phyloP scores from a whole-genome alignment of 2,797 vertebrate species.

The Pogonophryne albipinna region DNA sequence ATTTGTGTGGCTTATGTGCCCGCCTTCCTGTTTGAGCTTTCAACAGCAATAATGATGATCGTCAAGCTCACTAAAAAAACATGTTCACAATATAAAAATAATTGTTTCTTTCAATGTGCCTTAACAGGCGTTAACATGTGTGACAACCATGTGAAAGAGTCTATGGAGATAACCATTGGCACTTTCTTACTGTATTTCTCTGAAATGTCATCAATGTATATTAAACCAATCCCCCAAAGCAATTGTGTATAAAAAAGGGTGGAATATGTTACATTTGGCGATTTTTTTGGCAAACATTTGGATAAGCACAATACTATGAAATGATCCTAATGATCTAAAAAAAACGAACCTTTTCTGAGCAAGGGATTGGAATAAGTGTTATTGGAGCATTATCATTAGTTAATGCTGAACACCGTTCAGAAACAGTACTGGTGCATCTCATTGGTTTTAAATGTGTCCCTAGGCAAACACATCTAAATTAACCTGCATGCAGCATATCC shows the following conservation, averaged over 20 bases:
- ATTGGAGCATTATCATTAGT: conserved; percentile 12
- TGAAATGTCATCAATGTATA: neutral
- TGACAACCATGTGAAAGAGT: neutral
- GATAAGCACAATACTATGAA: conserved; percentile 27
- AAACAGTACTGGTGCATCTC: neutral
- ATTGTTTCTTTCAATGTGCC: neutral
- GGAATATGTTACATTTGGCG: conserved; percentile 15
- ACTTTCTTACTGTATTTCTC: neutral
- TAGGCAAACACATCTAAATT: conserved; percentile 12
- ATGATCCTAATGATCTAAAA: conserved; percentile 24
- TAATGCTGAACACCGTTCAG: conserved; percentile 18
- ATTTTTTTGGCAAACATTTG: conserved; percentile 27
- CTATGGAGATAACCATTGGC: neutral
- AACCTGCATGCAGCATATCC: neutral
- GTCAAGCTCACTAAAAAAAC: neutral
- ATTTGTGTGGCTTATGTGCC: no score
- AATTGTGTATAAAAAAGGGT: neutral
- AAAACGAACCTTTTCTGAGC: conserved; percentile 14
- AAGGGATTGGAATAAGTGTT: conserved; percentile 20
- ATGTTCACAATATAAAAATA: neutral
- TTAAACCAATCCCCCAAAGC: neutral
- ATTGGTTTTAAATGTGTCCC: neutral
- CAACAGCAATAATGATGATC: neutral
- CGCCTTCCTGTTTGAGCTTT: neutral
- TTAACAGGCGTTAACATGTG: neutral